Conservation (phyloP, 2,888 invertebrate species). For the Microctonus brassicae region DNA sequence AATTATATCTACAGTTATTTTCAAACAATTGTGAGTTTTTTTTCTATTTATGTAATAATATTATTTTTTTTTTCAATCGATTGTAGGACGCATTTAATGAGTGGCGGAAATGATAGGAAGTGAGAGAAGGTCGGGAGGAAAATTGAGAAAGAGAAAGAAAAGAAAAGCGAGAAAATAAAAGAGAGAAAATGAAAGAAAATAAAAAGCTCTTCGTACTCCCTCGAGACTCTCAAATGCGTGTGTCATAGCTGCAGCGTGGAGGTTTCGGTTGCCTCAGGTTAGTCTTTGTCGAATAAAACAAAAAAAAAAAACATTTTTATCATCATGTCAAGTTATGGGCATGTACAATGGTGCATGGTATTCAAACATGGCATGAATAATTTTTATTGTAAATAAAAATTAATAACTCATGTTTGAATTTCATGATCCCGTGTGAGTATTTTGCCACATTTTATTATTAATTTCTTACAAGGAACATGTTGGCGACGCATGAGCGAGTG, state of each 20-base stretch:
- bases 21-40: background rate
- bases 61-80: constrained; percentile 10
- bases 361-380: background rate
- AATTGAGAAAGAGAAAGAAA: too few relatives aligned
- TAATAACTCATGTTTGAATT: constrained; percentile 22
- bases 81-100: constrained; percentile 18
- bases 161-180: too few relatives aligned
- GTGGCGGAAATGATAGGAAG: constrained; percentile 15
- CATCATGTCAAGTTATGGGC: constrained; percentile 12
- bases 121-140: constrained; percentile 1
- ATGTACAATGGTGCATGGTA: constrained; percentile 3
- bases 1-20: constrained; percentile 2
- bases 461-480: constrained; percentile 65
- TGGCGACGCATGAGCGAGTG: constrained; percentile 65
- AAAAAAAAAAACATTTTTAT: constrained; percentile 54
- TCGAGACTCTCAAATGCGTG: constrained; percentile 29
- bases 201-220: constrained; percentile 19
- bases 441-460: background rate
- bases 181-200: constrained; percentile 3
- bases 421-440: constrained; percentile 27
- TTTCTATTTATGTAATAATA: constrained; percentile 1
- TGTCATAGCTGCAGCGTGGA: constrained; percentile 63
- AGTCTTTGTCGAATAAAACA: constrained; percentile 52
- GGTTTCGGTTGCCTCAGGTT: constrained; percentile 66
- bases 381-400: background rate